These are phyloP conservation scores for Rhabdomys pumilio DNA, from an alignment of 2,797 vertebrate genomes.

Conservation along the genomic window DNA sequence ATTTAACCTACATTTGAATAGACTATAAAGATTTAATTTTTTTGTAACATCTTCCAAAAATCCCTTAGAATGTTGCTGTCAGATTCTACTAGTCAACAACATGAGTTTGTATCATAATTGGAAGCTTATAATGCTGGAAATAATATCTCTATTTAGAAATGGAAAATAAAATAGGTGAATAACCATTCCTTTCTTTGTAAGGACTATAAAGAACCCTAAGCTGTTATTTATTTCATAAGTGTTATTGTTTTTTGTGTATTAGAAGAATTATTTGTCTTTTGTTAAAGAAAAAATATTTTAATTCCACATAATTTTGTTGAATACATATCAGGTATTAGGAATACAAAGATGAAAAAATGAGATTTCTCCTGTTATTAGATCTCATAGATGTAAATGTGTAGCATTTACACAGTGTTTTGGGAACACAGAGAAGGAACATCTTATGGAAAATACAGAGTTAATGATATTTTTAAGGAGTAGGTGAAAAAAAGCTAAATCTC, in stretches of 20 bases:
- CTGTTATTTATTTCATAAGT: neutral
- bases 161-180: neutral
- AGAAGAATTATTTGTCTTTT: neutral
- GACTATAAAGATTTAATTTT: neutral
- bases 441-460: neutral
- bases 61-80: neutral
- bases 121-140: neutral
- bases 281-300: neutral
- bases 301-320: neutral
- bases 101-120: neutral
- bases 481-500: neutral
- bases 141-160: neutral
- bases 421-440: neutral
- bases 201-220: neutral
- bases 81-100: neutral
- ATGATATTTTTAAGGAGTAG: neutral
- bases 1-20: neutral
- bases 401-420: neutral
- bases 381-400: neutral
- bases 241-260: neutral
- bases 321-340: neutral
- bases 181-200: neutral
- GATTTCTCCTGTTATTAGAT: neutral
- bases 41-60: constrained; percentile 2
- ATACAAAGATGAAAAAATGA: neutral